These are phyloP conservation scores for Leuctra nigra DNA, from an alignment of 2,888 invertebrate genomes.

Conservation along the genomic window DNA sequence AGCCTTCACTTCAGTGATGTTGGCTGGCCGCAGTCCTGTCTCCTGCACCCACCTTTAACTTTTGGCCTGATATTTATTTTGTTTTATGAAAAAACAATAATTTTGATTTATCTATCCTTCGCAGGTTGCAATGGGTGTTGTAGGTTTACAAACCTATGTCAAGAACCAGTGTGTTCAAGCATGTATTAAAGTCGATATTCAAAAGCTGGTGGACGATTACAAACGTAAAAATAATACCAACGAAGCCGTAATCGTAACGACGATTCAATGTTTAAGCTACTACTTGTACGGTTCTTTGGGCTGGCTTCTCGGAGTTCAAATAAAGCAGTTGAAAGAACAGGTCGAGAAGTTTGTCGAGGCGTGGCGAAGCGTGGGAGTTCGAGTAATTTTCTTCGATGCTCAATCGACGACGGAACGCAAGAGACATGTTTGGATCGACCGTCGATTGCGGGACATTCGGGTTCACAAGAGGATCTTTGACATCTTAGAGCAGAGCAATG, in stretches of 20 bases:
- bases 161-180: neutral
- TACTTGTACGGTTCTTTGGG: constrained; percentile 33
- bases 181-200: neutral
- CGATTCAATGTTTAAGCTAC: too few relatives aligned
- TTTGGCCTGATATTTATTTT: too few relatives aligned
- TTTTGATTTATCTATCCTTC: too few relatives aligned
- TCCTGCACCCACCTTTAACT: too few relatives aligned
- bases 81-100: too few relatives aligned
- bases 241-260: neutral
- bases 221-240: neutral
- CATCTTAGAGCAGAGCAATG: constrained; percentile 25
- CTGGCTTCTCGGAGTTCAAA: constrained; percentile 36
- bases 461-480: constrained; percentile 32
- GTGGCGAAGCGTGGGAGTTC: constrained; percentile 32
- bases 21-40: too few relatives aligned
- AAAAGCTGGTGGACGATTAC: neutral
- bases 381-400: constrained; percentile 36
- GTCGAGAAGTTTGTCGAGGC: constrained; percentile 32
- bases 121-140: neutral
- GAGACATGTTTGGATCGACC: constrained; percentile 34
- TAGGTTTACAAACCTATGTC: neutral
- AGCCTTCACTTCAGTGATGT: too few relatives aligned
- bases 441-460: constrained; percentile 31
- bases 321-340: constrained; percentile 33
- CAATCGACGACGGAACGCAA: constrained; percentile 34